Percentiles rank a stretch among this genome's conserved stretches.
phyloP scores from a whole-genome alignment of 2,888 invertebrate species.

The Sinopyrophorus schimmeli region DNA sequence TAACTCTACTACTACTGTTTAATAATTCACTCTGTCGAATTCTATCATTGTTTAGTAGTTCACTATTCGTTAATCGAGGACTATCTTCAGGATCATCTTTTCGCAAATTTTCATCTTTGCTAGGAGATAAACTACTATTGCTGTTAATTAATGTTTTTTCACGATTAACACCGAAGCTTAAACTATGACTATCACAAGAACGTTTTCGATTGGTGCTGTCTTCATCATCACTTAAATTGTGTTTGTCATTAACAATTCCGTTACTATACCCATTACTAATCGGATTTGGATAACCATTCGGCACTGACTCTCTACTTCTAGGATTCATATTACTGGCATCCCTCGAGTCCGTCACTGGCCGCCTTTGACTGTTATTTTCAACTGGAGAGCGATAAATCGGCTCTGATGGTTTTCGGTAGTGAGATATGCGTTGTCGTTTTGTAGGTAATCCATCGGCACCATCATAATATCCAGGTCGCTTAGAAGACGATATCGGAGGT shows the following conservation, averaged over 20 bases:
- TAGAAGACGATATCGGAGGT: conserved; percentile 57
- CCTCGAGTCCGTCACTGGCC: conserved; percentile 53
- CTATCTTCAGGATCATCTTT: conserved; percentile 24
- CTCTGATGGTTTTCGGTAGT: conserved; percentile 68
- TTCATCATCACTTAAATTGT: conserved; percentile 47
- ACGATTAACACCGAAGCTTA: conserved; percentile 48
- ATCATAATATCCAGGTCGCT: conserved; percentile 66
- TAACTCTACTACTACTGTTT: conserved; percentile 15
- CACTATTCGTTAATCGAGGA: conserved; percentile 16
- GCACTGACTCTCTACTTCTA: conserved; percentile 48
- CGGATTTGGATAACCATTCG: conserved; percentile 34
- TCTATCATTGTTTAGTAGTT: conserved; percentile 22
- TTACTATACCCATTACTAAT: conserved; percentile 39
- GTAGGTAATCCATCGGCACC: conserved; percentile 62
- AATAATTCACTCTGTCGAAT: conserved; percentile 17
- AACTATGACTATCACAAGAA: conserved; percentile 52
- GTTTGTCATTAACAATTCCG: conserved; percentile 47
- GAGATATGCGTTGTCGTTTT: conserved; percentile 87
- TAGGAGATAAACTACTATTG: conserved; percentile 34
- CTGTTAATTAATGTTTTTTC: conserved; percentile 39
- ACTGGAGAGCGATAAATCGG: conserved; percentile 54
- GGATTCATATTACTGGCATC: conserved; percentile 58
- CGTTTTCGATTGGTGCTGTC: conserved; percentile 43
- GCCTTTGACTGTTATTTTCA: conserved; percentile 50
- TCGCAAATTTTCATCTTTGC: conserved; percentile 22